Percentiles rank a stretch among this genome's conserved stretches.
Conservation (phyloP, 2,888 invertebrate genomes). For the Melinaea marsaeus region DNA sequence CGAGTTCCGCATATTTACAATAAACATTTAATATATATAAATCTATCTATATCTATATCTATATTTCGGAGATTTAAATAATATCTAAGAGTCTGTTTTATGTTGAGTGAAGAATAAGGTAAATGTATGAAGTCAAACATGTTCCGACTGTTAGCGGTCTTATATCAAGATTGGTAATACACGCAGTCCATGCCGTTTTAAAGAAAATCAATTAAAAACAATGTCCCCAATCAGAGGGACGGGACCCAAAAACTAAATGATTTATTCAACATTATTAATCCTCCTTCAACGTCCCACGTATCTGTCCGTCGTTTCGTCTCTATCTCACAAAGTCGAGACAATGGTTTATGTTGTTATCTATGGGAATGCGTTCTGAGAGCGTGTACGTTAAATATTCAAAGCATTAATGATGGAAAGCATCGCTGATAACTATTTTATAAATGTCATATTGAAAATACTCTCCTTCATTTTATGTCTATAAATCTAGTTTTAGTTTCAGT, state of each 20-base stretch:
- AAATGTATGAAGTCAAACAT: too few species aligned
- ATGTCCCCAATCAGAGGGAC: conserved; percentile 1
- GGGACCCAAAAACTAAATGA: conserved; percentile 44
- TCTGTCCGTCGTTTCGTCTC: conserved; percentile 38
- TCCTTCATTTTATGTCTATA: too few species aligned
- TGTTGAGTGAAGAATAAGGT: too few species aligned
- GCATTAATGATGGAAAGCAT: conserved; percentile 28
- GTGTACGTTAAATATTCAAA: conserved; percentile 34
- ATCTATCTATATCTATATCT: not conserved
- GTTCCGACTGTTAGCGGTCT: too few species aligned
- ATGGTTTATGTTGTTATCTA: conserved; percentile 52
- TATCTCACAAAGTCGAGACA: conserved; percentile 41
- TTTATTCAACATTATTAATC: conserved; percentile 50
- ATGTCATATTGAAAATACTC: too few species aligned
- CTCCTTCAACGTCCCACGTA: conserved; percentile 45
- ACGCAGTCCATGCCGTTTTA: too few species aligned
- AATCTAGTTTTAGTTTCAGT: too few species aligned
- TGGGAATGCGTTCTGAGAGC: conserved; percentile 45
- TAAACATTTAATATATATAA: conserved; percentile 6
- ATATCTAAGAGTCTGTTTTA: too few species aligned
- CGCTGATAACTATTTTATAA: conserved; percentile 8
- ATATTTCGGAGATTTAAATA: too few species aligned
- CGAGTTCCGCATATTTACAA: too few species aligned
- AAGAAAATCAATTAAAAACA: too few species aligned
- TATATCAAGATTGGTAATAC: too few species aligned